These are phyloP conservation scores for Cactoblastis cactorum DNA, from an alignment of 2,888 invertebrate species.

Conservation along the genomic window DNA sequence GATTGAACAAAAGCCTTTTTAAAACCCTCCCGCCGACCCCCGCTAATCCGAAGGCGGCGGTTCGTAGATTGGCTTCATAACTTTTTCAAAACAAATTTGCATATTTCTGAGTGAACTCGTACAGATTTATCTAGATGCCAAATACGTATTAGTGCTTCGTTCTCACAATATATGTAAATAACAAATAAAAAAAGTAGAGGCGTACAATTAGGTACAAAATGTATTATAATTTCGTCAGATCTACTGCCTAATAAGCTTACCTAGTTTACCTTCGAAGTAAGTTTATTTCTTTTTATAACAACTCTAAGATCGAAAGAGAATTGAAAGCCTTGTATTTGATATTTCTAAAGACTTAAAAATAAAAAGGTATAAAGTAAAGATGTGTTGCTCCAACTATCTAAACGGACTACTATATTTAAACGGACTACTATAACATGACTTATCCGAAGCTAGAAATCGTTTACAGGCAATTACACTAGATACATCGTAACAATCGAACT, in stretches of 20 bases:
- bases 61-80: slow-evolving; percentile 52
- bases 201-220: no score
- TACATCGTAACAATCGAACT: slow-evolving; percentile 12
- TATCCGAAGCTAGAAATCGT: not conserved
- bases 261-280: no score
- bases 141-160: slow-evolving; percentile 11
- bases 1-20: slow-evolving; percentile 46
- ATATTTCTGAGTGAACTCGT: slow-evolving; percentile 44
- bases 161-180: not conserved
- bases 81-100: slow-evolving; percentile 64
- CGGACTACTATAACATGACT: not conserved
- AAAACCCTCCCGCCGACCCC: slow-evolving; percentile 38
- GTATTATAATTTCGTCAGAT: no score
- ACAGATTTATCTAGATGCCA: slow-evolving; percentile 43
- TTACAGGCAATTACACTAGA: slow-evolving; percentile 3
- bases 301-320: no score
- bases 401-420: not conserved
- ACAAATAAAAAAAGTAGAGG: no score
- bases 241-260: no score
- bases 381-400: no score
- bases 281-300: no score
- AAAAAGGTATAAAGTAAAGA: no score
- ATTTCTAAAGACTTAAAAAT: not conserved
- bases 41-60: slow-evolving; percentile 41
- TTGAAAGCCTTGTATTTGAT: not conserved